Evolutionary conservation across 2,888 invertebrate species (phyloP).

Genomic region (Odontomyia ornata): DNA sequence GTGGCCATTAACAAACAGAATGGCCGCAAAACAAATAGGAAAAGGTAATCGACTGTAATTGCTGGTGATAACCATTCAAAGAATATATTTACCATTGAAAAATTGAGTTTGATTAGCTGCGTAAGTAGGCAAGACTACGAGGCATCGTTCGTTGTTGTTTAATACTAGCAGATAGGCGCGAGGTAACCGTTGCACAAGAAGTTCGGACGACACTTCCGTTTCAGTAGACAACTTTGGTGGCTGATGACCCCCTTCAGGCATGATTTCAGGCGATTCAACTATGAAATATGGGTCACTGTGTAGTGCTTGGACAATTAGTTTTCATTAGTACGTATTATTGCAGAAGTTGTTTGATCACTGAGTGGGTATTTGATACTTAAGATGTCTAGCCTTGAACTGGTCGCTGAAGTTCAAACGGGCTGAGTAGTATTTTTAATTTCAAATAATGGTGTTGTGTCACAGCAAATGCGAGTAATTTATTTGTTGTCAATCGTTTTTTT

Average conservation of each 20-base stretch:
- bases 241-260: background rate
- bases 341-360: too few relatives aligned
- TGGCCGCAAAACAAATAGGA: constrained; percentile 19
- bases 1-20: background rate
- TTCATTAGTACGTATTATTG: too few relatives aligned
- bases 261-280: background rate
- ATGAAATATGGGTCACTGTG: constrained; percentile 13
- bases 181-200: background rate
- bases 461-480: too few relatives aligned
- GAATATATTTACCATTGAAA: background rate
- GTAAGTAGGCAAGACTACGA: background rate
- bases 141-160: background rate
- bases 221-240: background rate
- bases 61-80: constrained; percentile 23
- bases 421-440: too few relatives aligned
- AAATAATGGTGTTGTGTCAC: too few relatives aligned
- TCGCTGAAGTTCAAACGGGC: too few relatives aligned
- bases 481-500: too few relatives aligned
- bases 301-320: background rate
- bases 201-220: constrained; percentile 5
- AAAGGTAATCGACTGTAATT: constrained; percentile 16
- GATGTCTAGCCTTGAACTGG: too few relatives aligned
- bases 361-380: too few relatives aligned
- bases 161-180: background rate
- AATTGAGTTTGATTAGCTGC: background rate